Evolutionary conservation across 1,140 invertebrate species (phyloP).

Genomic region (Zaprionus davidi): DNA sequence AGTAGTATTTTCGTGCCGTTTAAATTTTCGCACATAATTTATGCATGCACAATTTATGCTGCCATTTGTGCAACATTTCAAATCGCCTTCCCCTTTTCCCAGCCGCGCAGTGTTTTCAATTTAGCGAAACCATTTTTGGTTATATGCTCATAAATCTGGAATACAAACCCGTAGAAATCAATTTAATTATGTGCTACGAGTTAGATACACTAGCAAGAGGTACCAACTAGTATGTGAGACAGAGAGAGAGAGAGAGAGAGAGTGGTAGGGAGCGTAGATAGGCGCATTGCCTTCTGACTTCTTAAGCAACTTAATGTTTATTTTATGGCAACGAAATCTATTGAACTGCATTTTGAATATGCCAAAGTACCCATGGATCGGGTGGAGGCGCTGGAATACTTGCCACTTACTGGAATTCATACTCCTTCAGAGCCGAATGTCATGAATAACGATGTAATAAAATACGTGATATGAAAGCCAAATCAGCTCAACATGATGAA

Average conservation of each 20-base stretch:
- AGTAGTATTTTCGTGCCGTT: constrained; percentile 6
- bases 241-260: background rate
- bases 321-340: constrained; percentile 75
- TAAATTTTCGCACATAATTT: constrained; percentile 61
- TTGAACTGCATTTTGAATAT: constrained; percentile 81
- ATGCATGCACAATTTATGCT: constrained; percentile 69
- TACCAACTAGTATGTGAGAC: background rate
- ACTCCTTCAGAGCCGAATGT: constrained; percentile 50
- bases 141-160: constrained; percentile 60
- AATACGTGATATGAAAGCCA: constrained; percentile 79
- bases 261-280: background rate
- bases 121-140: constrained; percentile 60
- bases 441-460: constrained; percentile 83
- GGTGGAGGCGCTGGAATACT: constrained; percentile 39
- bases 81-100: constrained; percentile 8
- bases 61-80: constrained; percentile 71
- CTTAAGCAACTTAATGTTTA: constrained; percentile 73
- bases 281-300: constrained; percentile 37
- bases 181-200: constrained; percentile 69
- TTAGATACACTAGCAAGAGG: background rate
- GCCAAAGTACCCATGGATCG: constrained; percentile 17
- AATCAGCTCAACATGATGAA: constrained; percentile 64
- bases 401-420: constrained; percentile 49
- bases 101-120: constrained; percentile 61
- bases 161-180: constrained; percentile 54